Percentiles rank a stretch among this genome's conserved stretches.
Evolutionary conservation across 2,797 vertebrate genomes (phyloP).

Genomic region (Meriones psammophilus): DNA sequence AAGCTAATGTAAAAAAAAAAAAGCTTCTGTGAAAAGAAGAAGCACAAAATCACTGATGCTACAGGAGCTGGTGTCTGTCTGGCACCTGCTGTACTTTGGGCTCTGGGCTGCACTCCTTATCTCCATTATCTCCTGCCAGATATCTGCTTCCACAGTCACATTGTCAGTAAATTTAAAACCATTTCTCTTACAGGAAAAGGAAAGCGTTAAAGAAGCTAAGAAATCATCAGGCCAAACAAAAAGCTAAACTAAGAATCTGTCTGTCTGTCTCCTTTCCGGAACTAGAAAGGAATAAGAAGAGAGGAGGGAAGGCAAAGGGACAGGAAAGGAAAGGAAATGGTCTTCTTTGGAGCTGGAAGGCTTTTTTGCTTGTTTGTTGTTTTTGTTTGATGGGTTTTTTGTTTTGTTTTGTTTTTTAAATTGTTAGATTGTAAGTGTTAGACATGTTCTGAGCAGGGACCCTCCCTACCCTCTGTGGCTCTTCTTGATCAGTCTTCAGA

Average conservation of each 20-base stretch:
- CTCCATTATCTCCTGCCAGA: background rate
- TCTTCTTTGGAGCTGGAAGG: background rate
- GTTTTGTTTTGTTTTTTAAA: background rate
- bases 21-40: background rate
- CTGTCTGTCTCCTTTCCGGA: background rate
- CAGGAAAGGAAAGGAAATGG: background rate
- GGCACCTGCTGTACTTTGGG: background rate
- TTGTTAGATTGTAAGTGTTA: background rate
- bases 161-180: constrained; percentile 8
- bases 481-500: background rate
- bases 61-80: background rate
- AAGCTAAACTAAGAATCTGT: background rate
- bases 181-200: constrained; percentile 30
- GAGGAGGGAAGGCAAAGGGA: background rate
- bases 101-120: background rate
- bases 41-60: background rate
- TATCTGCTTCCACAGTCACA: background rate
- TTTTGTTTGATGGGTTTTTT: background rate
- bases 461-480: background rate
- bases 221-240: constrained; percentile 39
- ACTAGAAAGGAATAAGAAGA: background rate
- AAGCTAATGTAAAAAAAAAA: constrained; percentile 22
- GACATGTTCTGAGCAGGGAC: background rate
- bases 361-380: background rate
- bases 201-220: background rate